Percentiles rank a stretch among this genome's conserved stretches.
Conservation (phyloP, 2,888 invertebrate genomes). For the Agrochola lota region DNA sequence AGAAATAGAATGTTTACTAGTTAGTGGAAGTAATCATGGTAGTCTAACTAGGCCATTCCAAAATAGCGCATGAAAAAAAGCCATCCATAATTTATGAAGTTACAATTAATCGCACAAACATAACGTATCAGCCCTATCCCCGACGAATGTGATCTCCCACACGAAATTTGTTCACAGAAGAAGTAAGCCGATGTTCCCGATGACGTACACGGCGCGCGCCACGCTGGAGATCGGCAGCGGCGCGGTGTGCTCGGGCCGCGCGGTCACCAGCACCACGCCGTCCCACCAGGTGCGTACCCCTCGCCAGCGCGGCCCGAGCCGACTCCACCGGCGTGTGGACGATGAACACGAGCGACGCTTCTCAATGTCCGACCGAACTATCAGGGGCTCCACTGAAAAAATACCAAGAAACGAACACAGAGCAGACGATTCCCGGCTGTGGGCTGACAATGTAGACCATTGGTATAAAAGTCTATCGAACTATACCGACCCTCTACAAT, state of each 20-base stretch:
- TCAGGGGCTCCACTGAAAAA: conserved; percentile 5
- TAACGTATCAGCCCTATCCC: not conserved
- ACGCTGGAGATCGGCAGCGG: conserved; percentile 89
- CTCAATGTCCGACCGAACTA: not conserved
- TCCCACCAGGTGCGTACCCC: conserved; percentile 89
- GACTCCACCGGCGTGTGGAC: not conserved
- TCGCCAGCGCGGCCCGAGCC: conserved; percentile 70
- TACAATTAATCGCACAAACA: not conserved
- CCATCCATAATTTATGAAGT: not conserved
- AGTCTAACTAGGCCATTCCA: not conserved
- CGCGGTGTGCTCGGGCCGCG: conserved; percentile 88
- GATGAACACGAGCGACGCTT: conserved; percentile 8
- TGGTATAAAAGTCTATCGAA: conserved; percentile 63
- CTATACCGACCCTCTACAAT: conserved; percentile 34
- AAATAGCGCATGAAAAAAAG: not conserved
- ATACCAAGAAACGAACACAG: conserved; percentile 10
- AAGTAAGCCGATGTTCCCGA: conserved; percentile 87
- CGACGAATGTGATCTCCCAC: conserved; percentile 36
- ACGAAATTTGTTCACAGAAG: conserved; percentile 80
- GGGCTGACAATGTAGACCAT: conserved; percentile 61
- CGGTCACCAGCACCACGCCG: conserved; percentile 89
- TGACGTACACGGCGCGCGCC: conserved; percentile 89
- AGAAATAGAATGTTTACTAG: not conserved
- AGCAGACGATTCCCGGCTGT: conserved; percentile 42
- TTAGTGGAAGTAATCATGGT: not conserved